phyloP scores from a whole-genome alignment of 2,113 vertebrate genomes.

The Notechis scutatus region DNA sequence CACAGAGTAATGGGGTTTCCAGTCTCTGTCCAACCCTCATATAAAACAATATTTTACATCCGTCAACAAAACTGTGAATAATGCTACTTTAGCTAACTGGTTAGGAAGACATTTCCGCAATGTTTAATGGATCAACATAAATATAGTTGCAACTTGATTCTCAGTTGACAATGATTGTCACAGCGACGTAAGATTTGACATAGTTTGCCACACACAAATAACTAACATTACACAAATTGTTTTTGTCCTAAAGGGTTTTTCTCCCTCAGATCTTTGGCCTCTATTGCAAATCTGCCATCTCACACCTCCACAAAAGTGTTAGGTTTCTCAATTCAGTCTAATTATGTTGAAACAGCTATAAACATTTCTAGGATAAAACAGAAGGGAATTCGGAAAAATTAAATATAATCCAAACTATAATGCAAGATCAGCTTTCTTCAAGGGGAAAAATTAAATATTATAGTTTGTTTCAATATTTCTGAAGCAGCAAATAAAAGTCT shows the following conservation, averaged over 20 bases:
- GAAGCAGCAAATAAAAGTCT: slow-evolving; percentile 17
- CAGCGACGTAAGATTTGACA: slow-evolving; percentile 69
- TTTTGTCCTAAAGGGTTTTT: slow-evolving; percentile 60
- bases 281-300: slow-evolving; percentile 55
- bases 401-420: background rate
- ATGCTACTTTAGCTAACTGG: slow-evolving; percentile 58
- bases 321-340: slow-evolving; percentile 50
- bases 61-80: slow-evolving; percentile 54
- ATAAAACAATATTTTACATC: slow-evolving; percentile 52
- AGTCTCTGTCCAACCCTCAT: slow-evolving; percentile 51
- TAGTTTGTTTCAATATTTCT: slow-evolving; percentile 3
- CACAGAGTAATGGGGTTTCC: slow-evolving; percentile 50
- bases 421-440: background rate
- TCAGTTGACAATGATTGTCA: slow-evolving; percentile 77
- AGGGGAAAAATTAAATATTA: background rate
- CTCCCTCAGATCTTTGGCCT: slow-evolving; percentile 74
- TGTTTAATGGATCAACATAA: slow-evolving; percentile 70
- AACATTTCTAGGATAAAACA: background rate
- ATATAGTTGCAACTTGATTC: slow-evolving; percentile 74
- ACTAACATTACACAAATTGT: slow-evolving; percentile 58
- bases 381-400: background rate
- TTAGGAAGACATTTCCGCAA: slow-evolving; percentile 62
- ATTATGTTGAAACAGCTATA: slow-evolving; percentile 35
- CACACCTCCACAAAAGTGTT: slow-evolving; percentile 42
- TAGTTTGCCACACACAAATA: slow-evolving; percentile 63